phyloP scores from a whole-genome alignment of 92 coral and sea anemone genomes.

The Actinostola sp. region DNA sequence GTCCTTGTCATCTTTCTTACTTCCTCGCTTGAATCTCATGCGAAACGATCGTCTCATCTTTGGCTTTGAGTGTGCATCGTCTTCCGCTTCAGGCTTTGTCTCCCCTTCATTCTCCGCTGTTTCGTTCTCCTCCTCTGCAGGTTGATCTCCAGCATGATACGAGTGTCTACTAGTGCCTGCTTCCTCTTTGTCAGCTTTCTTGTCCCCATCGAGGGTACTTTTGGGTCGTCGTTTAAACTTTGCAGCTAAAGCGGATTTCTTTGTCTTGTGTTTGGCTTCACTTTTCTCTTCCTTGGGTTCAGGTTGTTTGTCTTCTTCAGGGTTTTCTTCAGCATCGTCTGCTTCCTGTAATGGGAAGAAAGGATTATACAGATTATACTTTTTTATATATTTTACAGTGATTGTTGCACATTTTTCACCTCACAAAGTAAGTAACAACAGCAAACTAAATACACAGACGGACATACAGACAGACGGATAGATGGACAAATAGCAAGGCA shows the following conservation, averaged over 20 bases:
- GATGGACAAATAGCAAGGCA: no score
- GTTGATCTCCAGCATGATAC: constrained; percentile 40
- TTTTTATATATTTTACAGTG: no score
- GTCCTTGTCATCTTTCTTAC: constrained; percentile 51
- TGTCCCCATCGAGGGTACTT: constrained; percentile 40
- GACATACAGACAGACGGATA: no score
- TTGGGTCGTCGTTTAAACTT: constrained; percentile 56
- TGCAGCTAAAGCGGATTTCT: constrained; percentile 28
- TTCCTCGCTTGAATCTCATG: constrained; percentile 48
- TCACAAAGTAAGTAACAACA: no score
- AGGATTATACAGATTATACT: neutral
- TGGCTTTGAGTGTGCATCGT: constrained; percentile 25
- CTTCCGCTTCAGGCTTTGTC: constrained; percentile 15
- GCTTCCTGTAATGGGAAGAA: constrained; percentile 3
- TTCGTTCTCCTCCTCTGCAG: constrained; percentile 20
- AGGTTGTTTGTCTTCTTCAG: neutral
- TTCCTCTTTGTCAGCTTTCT: constrained; percentile 20
- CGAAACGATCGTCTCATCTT: constrained; percentile 61
- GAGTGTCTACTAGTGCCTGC: constrained; percentile 28
- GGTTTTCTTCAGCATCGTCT: constrained; percentile 24
- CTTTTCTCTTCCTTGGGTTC: neutral
- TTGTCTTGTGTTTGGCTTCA: constrained; percentile 19
- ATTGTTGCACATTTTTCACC: no score
- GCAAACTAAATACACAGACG: no score
- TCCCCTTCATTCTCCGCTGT: constrained; percentile 19